Base-by-base conservation (phyloP, 2,113 vertebrate genomes). In the Engraulis encrasicolus region DNA sequence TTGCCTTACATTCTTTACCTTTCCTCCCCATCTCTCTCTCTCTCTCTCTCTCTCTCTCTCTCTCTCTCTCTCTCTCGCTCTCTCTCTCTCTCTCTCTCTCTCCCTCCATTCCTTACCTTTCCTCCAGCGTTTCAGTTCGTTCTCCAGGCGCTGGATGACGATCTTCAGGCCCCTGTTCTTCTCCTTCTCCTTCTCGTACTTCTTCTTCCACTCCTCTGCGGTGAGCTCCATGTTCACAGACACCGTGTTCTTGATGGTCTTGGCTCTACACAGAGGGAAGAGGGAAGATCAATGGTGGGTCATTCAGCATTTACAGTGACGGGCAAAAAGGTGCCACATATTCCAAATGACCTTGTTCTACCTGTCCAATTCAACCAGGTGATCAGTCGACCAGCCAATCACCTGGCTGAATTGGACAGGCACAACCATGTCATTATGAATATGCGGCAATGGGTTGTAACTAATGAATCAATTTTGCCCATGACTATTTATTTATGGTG, bases 171-270 rank as follows among this genome's bases (percentile, higher is more conserved):
- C 92, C 91, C 97, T 96, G 90, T 95, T 98, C 90, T 98, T 98
- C 80, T 98, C 97, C 15, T 98, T 99, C 90, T 99, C 96, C 90
- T 97, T 98, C 90, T 99, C 97, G 0, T 96, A 98, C 61, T 99
- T 99, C 91, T 98, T 98, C 93, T 98, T 98, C 97, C 98, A 99
- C 91, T 99, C 97, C 89, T 99, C 97, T 0, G 97, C 97, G 0
- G 97, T 99, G 90, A 98, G 93, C 90, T 99, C 98, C 93, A 99
- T 92, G 86, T 99, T 99, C 85, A 99, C 96, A 1, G 96, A 97
- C 85, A 98, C 97, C 0, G 97, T 99, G 89, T 99, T 99, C 94
- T 98, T 99, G 91, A 99, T 98, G 37, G 97, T 99, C 95, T 99
- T 98, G 0, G 97, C 97, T 92, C 98, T 99, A 34, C 66, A 74